Evolutionary conservation across 2,888 invertebrate genomes (phyloP), one percentile per base, ranked within the genome.

Genomic region (Eulithis testata): DNA sequence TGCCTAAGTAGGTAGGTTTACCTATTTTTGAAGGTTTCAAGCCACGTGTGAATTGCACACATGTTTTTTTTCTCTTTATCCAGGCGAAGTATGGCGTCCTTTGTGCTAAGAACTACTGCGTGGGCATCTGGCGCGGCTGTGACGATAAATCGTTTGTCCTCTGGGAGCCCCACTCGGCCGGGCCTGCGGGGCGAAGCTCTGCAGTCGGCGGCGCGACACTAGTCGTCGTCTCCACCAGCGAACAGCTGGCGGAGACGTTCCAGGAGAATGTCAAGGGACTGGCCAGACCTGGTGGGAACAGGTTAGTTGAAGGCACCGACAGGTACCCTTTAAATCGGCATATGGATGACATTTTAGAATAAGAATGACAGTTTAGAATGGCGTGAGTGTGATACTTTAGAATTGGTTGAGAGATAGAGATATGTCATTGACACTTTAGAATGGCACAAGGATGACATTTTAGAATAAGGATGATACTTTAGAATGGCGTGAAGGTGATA

Each of bases 21-120:
- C n/a, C n/a, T n/a, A n/a, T n/a, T n/a, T n/a, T n/a, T n/a, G n/a
- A n/a, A n/a, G n/a, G n/a, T n/a, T n/a, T n/a, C n/a, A n/a, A n/a
- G n/a, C n/a, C n/a, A n/a, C n/a, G n/a, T 31, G 31, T 31, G n/a
- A 31, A 31, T 31, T 40, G 37, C 7, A 8, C 37, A 40, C 7
- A 6, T 8, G 7, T 40, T 40, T 40, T 40, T 1, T 40, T 40
- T 40, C 6, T 9, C 8, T 40, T 7, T 54, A 49, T 54, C 0
- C 73, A 91, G 90, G 11, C 85, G 70, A 87, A 83, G 37, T 75
- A 88, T 69, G 92, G 91, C 0, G 84, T 92, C 0, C 66, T 93
- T 0, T 91, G 92, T 80, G 72, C 84, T 0, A 93, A 93, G 65
- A 79, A 81, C 37, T 92, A 91, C 71, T 92, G 91, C 71, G 90